A percentile compares a stretch with the other conserved stretches of the same genome.
Evolutionary conservation across 2,888 invertebrate genomes (phyloP).

Genomic region (Sesia apiformis): DNA sequence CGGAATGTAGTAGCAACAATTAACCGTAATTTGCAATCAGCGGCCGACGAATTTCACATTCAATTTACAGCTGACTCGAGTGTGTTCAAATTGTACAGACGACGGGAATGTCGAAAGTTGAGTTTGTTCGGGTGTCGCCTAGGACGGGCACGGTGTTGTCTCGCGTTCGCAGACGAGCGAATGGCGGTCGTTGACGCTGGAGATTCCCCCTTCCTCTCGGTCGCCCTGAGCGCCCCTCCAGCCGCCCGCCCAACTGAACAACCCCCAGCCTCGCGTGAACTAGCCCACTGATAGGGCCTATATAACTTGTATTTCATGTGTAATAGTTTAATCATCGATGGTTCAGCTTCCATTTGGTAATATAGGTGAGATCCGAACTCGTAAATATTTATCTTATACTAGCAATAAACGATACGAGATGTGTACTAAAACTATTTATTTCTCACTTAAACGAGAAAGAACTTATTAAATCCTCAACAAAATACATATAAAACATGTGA

Average conservation of each 20-base stretch:
- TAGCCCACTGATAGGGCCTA: neutral
- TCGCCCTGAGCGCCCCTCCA: slow-evolving; percentile 47
- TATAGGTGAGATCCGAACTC: no score
- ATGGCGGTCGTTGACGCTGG: slow-evolving; percentile 72
- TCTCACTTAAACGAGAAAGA: no score
- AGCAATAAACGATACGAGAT: no score
- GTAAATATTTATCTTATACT: no score
- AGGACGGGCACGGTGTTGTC: slow-evolving; percentile 36
- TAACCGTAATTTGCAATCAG: neutral
- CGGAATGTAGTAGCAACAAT: neutral
- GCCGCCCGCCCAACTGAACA: slow-evolving; percentile 59
- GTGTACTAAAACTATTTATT: no score
- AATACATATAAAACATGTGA: no score
- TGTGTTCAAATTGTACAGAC: neutral
- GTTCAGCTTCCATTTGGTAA: no score
- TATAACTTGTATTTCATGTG: neutral
- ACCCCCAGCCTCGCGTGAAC: slow-evolving; percentile 25
- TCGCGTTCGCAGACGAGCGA: slow-evolving; percentile 55
- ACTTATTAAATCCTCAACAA: no score
- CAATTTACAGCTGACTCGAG: neutral
- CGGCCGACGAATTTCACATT: neutral
- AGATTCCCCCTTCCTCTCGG: slow-evolving; percentile 34
- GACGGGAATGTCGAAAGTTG: neutral
- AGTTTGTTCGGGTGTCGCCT: slow-evolving; percentile 17
- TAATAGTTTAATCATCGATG: no score